These are phyloP conservation scores for Drosophila melanosoma DNA, from an alignment of 2,888 invertebrate genomes.

Conservation along the genomic window DNA sequence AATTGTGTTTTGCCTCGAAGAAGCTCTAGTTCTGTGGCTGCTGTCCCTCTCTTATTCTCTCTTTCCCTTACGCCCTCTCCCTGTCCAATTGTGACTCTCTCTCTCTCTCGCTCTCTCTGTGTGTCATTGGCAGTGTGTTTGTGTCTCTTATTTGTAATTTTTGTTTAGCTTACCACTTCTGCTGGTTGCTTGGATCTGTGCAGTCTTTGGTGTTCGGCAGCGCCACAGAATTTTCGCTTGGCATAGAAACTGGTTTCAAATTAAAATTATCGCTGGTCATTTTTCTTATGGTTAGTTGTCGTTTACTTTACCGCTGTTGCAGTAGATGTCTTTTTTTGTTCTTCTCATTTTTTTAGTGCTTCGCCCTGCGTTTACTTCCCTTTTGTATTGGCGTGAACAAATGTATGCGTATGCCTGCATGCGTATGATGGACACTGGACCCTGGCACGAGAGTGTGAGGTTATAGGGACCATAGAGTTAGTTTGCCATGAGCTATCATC, in stretches of 20 bases:
- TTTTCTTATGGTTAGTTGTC: constrained; percentile 80
- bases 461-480: constrained; percentile 24
- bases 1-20: constrained; percentile 60
- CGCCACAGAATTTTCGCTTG: constrained; percentile 76
- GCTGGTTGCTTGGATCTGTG: constrained; percentile 44
- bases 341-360: constrained; percentile 58
- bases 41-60: constrained; percentile 7
- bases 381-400: constrained; percentile 64
- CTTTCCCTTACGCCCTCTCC: neutral
- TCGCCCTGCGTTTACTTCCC: constrained; percentile 69
- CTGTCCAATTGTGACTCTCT: constrained; percentile 14
- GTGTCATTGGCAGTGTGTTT: constrained; percentile 24
- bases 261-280: constrained; percentile 84
- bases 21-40: constrained; percentile 49
- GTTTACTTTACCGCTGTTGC: constrained; percentile 67
- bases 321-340: constrained; percentile 41
- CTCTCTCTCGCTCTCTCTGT: constrained; percentile 3
- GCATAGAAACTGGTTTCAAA: constrained; percentile 83
- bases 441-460: constrained; percentile 21
- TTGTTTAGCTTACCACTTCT: constrained; percentile 59
- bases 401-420: constrained; percentile 45
- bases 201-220: constrained; percentile 51
- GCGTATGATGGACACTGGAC: constrained; percentile 36
- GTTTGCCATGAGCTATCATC: constrained; percentile 31
- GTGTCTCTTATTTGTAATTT: constrained; percentile 60